phyloP scores from a whole-genome alignment of 1,140 invertebrate genomes.

The Oppia nitens region DNA sequence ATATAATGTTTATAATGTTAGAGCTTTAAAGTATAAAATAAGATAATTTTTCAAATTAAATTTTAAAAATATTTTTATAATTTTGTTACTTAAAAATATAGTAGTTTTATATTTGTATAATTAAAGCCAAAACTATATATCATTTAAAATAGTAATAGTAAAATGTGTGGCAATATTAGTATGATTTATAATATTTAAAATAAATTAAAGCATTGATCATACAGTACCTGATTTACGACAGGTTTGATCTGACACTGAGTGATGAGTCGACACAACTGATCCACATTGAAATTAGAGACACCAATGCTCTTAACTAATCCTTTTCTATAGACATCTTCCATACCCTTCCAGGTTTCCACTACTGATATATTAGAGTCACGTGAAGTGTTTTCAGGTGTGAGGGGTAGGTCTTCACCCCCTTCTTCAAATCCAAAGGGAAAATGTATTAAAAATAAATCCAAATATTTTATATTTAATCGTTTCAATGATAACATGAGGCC shows the following conservation, averaged over 20 bases:
- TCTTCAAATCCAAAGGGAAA: conserved; percentile 18
- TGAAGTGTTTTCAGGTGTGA: neutral
- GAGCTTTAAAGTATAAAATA: too few species aligned
- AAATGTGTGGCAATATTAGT: too few species aligned
- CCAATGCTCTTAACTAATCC: conserved; percentile 60
- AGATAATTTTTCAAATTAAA: too few species aligned
- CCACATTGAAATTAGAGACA: conserved; percentile 70
- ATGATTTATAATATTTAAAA: too few species aligned
- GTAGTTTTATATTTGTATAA: too few species aligned
- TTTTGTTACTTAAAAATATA: too few species aligned
- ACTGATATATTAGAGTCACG: conserved; percentile 21
- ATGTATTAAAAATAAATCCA: conserved; percentile 26
- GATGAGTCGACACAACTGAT: conserved; percentile 50
- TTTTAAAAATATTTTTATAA: too few species aligned
- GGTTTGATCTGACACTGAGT: conserved; percentile 10
- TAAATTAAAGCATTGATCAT: too few species aligned
- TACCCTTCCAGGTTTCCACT: conserved; percentile 15
- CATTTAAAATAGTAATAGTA: too few species aligned
- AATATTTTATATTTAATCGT: conserved; percentile 28
- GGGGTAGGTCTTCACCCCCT: conserved; percentile 11
- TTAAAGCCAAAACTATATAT: too few species aligned
- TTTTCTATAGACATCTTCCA: conserved; percentile 26
- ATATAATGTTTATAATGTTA: too few species aligned
- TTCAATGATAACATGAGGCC: conserved; percentile 43
- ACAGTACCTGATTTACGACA: conserved; percentile 25